phyloP scores from a whole-genome alignment of 1,140 invertebrate species.

The Drosophila gunungcola region DNA sequence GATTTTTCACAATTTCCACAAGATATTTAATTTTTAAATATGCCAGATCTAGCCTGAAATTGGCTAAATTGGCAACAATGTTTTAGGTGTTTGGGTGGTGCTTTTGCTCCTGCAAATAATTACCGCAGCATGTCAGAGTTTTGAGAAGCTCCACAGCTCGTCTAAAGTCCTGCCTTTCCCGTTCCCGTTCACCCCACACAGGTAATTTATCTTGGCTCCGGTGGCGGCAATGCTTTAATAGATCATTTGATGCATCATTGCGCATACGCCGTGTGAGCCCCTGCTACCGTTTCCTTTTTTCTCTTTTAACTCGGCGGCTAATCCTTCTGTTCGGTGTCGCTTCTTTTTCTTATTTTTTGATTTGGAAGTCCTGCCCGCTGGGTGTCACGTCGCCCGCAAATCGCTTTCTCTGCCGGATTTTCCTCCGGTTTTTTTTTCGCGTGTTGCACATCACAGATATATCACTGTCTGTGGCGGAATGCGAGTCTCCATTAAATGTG shows the following conservation, averaged over 20 bases:
- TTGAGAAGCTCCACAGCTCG: constrained; percentile 27
- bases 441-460: constrained; percentile 39
- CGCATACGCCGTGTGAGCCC: constrained; percentile 56
- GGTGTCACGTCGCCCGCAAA: constrained; percentile 62
- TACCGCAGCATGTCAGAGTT: constrained; percentile 62
- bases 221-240: constrained; percentile 43
- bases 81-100: neutral
- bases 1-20: no score
- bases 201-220: constrained; percentile 40
- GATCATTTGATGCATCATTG: constrained; percentile 79
- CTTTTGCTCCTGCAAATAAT: constrained; percentile 53
- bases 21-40: no score
- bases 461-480: constrained; percentile 61
- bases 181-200: constrained; percentile 17
- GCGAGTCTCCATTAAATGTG: constrained; percentile 65
- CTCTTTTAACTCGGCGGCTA: constrained; percentile 36
- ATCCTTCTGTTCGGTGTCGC: constrained; percentile 54
- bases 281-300: neutral
- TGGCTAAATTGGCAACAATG: no score
- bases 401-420: constrained; percentile 22
- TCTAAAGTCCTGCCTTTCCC: neutral
- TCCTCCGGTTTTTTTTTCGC: constrained; percentile 44
- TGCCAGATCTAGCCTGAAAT: no score
- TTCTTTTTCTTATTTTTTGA: neutral
- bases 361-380: constrained; percentile 9